Base-by-base conservation (phyloP, 2,113 vertebrate species). In the Patagioenas fasciata region DNA sequence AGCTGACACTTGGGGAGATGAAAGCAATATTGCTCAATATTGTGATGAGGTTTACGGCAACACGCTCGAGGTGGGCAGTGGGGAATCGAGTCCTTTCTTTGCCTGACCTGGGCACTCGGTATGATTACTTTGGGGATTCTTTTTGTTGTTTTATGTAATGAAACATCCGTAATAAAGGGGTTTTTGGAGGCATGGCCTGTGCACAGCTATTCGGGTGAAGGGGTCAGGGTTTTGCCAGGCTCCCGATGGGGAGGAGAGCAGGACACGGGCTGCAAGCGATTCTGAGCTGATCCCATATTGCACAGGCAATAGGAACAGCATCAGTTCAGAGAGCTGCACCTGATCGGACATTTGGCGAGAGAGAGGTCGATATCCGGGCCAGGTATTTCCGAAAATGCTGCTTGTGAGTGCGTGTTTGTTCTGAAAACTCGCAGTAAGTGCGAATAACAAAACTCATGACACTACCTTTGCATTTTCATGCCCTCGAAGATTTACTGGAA, bases 171-270 rank as follows among this genome's bases (percentile, higher is more conserved):
- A 93, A 92, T 80, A 92, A 82, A 97, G 60, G 32, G 18, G 16
- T 6, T 29, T 38, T 36, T 36, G 64, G 42, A 91, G 91, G 28
- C 66, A 32, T 6, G 58, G 92, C 86, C 75, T 91, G 74, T 82
- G 90, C 85, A 85, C 72, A 90, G 86, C 79, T 92, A 54, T 83
- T 92, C 91, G 84, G 90, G 78, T 91, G 75, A 93, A 95, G 57
- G 64, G 85, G 83, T 94, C 88, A 88, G 79, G 57, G 32, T 83
- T 91, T 82, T 91, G 94, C 92, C 91, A 94, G 69, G 75, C 77
- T 96, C 58, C 89, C 86, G 88, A 91, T 86, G 92, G 56, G 69
- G 80, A 85, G 10, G 44, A 90, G 82, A 72, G 75, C 58, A 91
- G 47, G 42, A 89, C 56, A 72, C n/a, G 29, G 21, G 61, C 83